Evolutionary conservation across 92 coral and sea anemone species (phyloP).

Genomic region (Muricea muricata): DNA sequence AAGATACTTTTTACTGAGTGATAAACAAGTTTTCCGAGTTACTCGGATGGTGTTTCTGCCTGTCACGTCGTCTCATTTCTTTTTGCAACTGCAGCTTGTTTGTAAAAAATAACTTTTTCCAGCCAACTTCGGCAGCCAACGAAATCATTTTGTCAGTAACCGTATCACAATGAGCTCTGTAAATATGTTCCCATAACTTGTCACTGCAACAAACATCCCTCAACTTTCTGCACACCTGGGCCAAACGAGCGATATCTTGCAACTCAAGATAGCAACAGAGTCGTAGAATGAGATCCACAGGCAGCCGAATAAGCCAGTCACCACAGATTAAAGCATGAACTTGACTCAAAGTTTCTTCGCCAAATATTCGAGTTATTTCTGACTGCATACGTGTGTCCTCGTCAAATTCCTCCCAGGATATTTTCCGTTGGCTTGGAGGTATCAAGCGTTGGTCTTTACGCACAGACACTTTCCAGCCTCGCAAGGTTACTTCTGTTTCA

Average conservation of each 20-base stretch:
- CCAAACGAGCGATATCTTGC: conserved; percentile 83
- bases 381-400: conserved; percentile 83
- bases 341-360: conserved; percentile 83
- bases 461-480: conserved; percentile 93
- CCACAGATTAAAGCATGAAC: conserved; percentile 93
- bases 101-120: conserved; percentile 93
- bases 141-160: conserved; percentile 81
- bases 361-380: conserved; percentile 89
- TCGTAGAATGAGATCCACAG: conserved; percentile 72
- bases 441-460: conserved; percentile 94
- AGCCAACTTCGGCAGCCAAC: conserved; percentile 86
- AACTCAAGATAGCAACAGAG: conserved; percentile 83
- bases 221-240: conserved; percentile 88
- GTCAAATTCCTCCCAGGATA: conserved; percentile 91
- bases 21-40: conserved; percentile 12
- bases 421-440: conserved; percentile 91
- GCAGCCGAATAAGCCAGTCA: conserved; percentile 97
- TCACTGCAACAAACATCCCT: conserved; percentile 92
- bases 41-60: conserved; percentile 17
- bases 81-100: conserved; percentile 93
- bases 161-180: conserved; percentile 85
- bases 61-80: conserved; percentile 84
- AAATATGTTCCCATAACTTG: conserved; percentile 93
- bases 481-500: conserved; percentile 83
- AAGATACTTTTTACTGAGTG: background rate